Base-by-base conservation (phyloP, 2,888 invertebrate species). In the Brachyopa scutellaris region DNA sequence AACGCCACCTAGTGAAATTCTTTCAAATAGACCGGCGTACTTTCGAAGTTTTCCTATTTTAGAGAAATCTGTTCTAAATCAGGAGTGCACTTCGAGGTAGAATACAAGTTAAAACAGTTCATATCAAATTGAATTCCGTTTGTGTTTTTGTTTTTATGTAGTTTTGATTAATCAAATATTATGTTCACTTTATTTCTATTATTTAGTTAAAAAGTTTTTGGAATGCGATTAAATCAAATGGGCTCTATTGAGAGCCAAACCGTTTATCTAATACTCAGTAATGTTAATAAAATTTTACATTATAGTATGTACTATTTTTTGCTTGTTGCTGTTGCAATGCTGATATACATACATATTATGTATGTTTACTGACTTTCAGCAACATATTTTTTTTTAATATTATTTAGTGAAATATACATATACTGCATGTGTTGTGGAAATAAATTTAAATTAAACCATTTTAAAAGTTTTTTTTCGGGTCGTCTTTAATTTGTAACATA, bases 1-100 rank as follows among this genome's bases (percentile, higher is more conserved):
- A 84, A 94, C 95, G 31, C 93, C 94, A 66, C 97, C 98, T 7
- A 94, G 93, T 85, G 95, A 96, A 90, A 93, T 97, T 53, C 92
- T 96, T 87, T 93, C 94, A 74, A 94, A 94, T 89, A 92, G 94
- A 87, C 93, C 94, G 83, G 93, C 94, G 21, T 94, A 94, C 91
- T 93, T 94, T 92, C 92, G 95, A 90, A 95, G 93, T 88, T 97
- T 99, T 92, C 98, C 98, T 55, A 90, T 95, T 40, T 92, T 99
- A 84, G 96, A 97, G 90, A 93, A 92, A 83, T 93, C 93, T 31
- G 92, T 94, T 70, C 92, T 97, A 77, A 95, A 95, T 88, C 94
- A 95, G 90, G 95, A 95, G 86, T 94, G 95, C 38, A 92, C 93
- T 69, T 92, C 92, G 87, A 93, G 93, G 94, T 94, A 91, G 90